These are phyloP conservation scores for Leptoclinus maculatus DNA, from an alignment of 2,797 vertebrate species.

Conservation along the genomic window DNA sequence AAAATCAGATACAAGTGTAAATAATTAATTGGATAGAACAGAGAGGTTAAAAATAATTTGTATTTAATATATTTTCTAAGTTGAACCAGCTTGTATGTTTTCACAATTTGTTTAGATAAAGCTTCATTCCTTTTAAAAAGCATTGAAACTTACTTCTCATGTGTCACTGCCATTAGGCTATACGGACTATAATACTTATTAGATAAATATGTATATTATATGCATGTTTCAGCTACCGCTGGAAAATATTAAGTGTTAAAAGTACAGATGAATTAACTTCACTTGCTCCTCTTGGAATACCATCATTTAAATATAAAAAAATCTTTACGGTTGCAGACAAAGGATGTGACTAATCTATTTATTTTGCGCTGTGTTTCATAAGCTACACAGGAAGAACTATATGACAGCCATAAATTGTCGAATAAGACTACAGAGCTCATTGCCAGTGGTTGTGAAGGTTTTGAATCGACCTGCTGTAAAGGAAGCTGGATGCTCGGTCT, in stretches of 20 bases:
- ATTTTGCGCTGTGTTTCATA: conserved; percentile 17
- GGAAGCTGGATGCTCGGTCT: conserved; percentile 43
- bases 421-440: conserved; percentile 8
- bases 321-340: background rate
- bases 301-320: background rate
- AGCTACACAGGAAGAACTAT: conserved; percentile 23
- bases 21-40: background rate
- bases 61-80: background rate
- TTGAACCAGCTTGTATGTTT: background rate
- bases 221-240: background rate
- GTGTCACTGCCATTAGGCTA: background rate
- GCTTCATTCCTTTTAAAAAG: background rate
- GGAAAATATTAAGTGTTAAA: background rate
- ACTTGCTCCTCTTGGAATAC: background rate
- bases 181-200: background rate
- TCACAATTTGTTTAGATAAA: background rate
- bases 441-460: conserved; percentile 22
- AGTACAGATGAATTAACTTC: background rate
- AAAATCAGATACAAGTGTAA: background rate
- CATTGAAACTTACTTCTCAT: background rate
- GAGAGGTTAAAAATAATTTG: background rate
- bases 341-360: conserved; percentile 1
- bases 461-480: conserved; percentile 47
- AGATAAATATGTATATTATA: background rate
- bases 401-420: conserved; percentile 14